Conservation (phyloP, 2,113 vertebrate genomes). For the Nanger granti region DNA sequence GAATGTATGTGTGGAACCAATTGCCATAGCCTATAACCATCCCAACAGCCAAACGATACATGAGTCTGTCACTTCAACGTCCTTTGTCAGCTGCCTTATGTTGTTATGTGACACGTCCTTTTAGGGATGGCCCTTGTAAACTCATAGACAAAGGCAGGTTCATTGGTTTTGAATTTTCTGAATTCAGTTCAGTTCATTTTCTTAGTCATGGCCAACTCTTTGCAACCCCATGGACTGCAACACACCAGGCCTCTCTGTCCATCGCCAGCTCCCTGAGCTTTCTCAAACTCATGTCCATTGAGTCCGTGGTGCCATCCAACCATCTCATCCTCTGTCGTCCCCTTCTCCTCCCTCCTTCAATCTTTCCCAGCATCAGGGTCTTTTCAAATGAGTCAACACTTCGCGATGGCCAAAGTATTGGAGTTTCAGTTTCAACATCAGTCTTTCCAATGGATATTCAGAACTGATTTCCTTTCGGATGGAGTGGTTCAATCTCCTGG, state of each 20-base stretch:
- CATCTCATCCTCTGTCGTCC: accelerated
- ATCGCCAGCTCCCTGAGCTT: accelerated
- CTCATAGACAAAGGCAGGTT: slow-evolving; percentile 26
- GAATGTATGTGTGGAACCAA: background rate
- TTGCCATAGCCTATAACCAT: background rate
- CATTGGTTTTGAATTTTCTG: background rate
- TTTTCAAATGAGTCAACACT: background rate
- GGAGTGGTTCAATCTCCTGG: background rate
- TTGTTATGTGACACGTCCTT: slow-evolving; percentile 38
- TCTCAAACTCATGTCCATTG: background rate
- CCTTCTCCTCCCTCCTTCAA: background rate
- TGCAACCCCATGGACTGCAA: background rate
- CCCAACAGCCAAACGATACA: background rate
- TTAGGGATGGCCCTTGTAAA: background rate
- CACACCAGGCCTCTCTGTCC: background rate
- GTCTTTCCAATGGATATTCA: background rate
- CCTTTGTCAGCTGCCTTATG: slow-evolving; percentile 3
- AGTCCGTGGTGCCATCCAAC: background rate
- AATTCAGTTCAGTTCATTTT: background rate
- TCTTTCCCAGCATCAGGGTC: background rate
- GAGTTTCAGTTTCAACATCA: background rate
- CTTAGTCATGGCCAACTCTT: background rate
- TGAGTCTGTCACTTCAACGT: background rate
- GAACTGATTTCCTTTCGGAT: background rate
- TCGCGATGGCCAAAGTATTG: background rate